Evolutionary conservation across 1,140 invertebrate genomes (phyloP).

Genomic region (Portunus trituberculatus): DNA sequence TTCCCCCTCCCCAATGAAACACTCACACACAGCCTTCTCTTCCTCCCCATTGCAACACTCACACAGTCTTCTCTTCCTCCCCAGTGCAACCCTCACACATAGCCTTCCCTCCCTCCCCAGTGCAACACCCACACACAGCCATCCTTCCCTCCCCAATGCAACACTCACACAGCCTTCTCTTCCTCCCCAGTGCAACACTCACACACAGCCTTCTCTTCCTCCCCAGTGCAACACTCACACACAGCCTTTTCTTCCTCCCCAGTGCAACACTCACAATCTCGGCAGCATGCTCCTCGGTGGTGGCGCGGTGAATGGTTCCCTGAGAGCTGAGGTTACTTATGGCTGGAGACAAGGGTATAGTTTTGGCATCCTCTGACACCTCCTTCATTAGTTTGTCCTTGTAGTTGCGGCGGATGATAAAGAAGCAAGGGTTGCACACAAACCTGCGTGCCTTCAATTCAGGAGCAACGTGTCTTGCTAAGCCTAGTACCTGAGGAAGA

Average conservation of each 20-base stretch:
- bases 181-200: too few species aligned
- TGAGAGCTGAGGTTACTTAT: not conserved
- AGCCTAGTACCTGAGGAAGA: slow-evolving; percentile 54
- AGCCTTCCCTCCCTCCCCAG: too few species aligned
- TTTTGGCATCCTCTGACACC: slow-evolving; percentile 39
- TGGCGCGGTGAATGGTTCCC: slow-evolving; percentile 62
- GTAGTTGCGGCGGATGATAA: slow-evolving; percentile 68
- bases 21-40: too few species aligned
- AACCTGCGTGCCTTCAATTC: slow-evolving; percentile 56
- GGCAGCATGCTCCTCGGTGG: slow-evolving; percentile 67
- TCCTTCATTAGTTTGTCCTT: slow-evolving; percentile 68
- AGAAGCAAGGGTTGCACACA: slow-evolving; percentile 63
- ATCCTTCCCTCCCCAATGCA: too few species aligned
- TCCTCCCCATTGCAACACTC: too few species aligned
- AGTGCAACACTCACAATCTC: slow-evolving; percentile 63
- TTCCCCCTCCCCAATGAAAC: too few species aligned
- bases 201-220: too few species aligned
- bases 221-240: not conserved
- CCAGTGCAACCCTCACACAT: too few species aligned
- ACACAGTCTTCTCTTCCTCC: too few species aligned
- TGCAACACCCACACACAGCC: too few species aligned
- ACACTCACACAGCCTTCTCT: too few species aligned
- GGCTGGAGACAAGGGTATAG: not conserved
- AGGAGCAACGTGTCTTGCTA: slow-evolving; percentile 58
- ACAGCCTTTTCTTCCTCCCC: not conserved